Evolutionary conservation across 35 echinoderm and acorn worm genomes (phyloP).

Genomic region (Ophioderma brevispina): DNA sequence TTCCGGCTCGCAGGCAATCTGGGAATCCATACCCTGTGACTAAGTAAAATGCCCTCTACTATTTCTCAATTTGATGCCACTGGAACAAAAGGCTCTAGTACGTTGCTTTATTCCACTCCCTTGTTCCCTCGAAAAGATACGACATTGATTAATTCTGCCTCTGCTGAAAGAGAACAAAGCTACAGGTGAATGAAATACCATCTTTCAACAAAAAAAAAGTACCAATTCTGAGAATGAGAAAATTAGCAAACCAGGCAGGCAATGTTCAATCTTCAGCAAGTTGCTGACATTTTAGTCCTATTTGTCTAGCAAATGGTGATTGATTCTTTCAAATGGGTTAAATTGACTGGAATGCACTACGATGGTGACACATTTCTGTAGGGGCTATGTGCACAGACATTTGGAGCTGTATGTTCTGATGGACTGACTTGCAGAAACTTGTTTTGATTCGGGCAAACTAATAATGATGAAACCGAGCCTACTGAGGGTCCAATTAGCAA

Average conservation of each 20-base stretch:
- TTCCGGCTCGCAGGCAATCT: background rate
- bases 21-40: background rate
- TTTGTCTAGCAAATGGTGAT: background rate
- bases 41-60: background rate
- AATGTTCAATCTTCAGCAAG: background rate
- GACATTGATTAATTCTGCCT: background rate
- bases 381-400: background rate
- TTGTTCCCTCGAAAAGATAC: background rate
- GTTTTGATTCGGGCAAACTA: background rate
- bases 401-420: background rate
- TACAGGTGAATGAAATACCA: conserved; percentile 8
- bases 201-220: background rate
- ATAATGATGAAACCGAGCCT: background rate
- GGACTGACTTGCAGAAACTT: background rate
- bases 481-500: background rate
- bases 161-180: background rate
- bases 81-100: background rate
- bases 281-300: background rate
- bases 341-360: background rate
- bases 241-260: background rate
- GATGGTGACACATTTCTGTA: background rate
- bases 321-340: conserved; percentile 2
- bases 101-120: background rate
- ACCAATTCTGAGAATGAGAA: background rate
- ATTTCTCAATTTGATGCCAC: conserved; percentile 4